These are phyloP conservation scores for Caenorhabditis briggsae DNA, from an alignment of 1,140 invertebrate species.

Conservation along the genomic window DNA sequence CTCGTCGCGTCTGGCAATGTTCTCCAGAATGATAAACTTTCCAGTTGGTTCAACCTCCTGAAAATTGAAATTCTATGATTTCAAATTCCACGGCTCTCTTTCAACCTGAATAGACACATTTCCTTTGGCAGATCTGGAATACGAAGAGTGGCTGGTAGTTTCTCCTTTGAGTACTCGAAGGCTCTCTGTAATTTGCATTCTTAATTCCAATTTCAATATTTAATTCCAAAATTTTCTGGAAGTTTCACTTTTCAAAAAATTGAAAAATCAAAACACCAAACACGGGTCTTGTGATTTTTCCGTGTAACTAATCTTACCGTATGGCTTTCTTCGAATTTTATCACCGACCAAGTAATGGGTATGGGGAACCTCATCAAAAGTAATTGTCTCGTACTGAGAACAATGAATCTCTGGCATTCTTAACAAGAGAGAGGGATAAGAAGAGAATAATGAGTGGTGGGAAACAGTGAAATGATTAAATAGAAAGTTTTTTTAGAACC, in stretches of 20 bases:
- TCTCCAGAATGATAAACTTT: slow-evolving; percentile 76
- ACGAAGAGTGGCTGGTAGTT: slow-evolving; percentile 80
- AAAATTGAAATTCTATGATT: not conserved
- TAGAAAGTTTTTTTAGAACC: not conserved
- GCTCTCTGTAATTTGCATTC: slow-evolving; percentile 70
- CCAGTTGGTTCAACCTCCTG: slow-evolving; percentile 78
- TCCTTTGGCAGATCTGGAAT: slow-evolving; percentile 80
- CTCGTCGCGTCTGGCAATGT: slow-evolving; percentile 77
- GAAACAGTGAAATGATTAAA: slow-evolving; percentile 37
- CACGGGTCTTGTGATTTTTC: not conserved
- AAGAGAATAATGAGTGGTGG: not conserved
- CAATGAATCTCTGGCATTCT: slow-evolving; percentile 30
- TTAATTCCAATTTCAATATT: too few relatives aligned
- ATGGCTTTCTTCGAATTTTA: slow-evolving; percentile 35
- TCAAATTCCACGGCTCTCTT: not conserved
- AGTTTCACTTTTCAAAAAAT: too few relatives aligned
- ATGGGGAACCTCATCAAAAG: slow-evolving; percentile 52
- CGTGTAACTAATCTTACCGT: slow-evolving; percentile 21
- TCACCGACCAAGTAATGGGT: slow-evolving; percentile 47
- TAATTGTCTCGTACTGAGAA: slow-evolving; percentile 42
- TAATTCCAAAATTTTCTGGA: too few relatives aligned
- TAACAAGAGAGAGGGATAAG: not conserved
- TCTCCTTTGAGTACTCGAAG: slow-evolving; percentile 79
- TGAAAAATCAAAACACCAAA: not conserved
- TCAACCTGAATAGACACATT: slow-evolving; percentile 75